Base-by-base conservation (phyloP, 2,113 vertebrate genomes). In the Tretioscincus oriximinensis region DNA sequence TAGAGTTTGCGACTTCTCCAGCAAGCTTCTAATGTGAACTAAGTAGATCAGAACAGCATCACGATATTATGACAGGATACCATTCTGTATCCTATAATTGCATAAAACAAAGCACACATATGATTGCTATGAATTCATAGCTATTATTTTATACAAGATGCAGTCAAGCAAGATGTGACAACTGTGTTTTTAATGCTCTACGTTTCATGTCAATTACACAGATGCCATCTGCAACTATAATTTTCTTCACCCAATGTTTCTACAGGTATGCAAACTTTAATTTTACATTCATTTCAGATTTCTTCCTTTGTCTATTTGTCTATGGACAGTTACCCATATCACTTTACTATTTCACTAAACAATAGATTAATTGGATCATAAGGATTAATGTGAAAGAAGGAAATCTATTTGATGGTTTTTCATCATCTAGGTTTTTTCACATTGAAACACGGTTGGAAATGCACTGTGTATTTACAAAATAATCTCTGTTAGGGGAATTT, bases 361-460 rank as follows among this genome's bases (percentile, higher is more conserved):
- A 85, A 24, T 31, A 69, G 0, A 22, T 58, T 2, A 83, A 77
- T 20, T 2, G 1, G 82, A 22, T 26, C 12, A 54, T 2, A 9
- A 28, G 18, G 67, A 5, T 80, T 88, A 45, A 24, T n/a, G 31
- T 78, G 66, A 16, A 66, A 68, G 29, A 81, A 82, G 85, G 47
- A 83, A 82, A 83, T 51, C n/a, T 41, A 45, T 12, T 49, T 47
- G 45, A 78, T 68, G 2, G 16, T 74, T 35, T 28, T 78, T 76
- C 58, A 28, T 4, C 80, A n/a, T 47, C 4, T 29, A 20, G n/a
- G 8, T 78, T 88, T 21, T 80, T 26, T 82, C 8, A 58, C 24
- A 29, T 18, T 28, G n/a, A 70, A 29, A 5, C 9, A 81, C 4
- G 9, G n/a, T 60, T 10, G 20, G 35, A 41, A 78, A 65, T 18